A percentile compares a stretch with the other conserved stretches of the same genome.
Conservation (phyloP, 2,888 invertebrate species). For the Aproaerema taeniolella region DNA sequence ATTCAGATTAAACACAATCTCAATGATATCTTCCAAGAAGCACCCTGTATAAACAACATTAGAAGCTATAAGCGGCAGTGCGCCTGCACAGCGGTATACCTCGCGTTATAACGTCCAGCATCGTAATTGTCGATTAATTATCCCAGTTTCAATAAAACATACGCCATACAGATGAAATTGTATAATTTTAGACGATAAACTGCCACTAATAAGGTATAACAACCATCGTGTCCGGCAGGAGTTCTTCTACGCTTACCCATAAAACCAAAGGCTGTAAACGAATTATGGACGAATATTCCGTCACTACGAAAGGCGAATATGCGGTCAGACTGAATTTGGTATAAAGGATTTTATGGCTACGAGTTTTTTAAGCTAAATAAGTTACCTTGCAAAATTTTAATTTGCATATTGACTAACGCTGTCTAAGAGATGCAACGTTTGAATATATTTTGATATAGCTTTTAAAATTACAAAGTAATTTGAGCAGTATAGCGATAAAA, state of each 20-base stretch:
- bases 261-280: conserved; percentile 51
- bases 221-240: conserved; percentile 44
- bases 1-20: no score
- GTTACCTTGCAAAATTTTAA: no score
- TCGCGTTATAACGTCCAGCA: conserved; percentile 63
- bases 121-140: conserved; percentile 76
- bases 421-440: no score
- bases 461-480: no score
- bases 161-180: conserved; percentile 65
- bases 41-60: conserved; percentile 57
- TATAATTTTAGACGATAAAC: conserved; percentile 65
- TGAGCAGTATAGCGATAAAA: no score
- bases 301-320: conserved; percentile 39
- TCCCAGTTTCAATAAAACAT: conserved; percentile 72
- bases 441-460: no score
- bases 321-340: no score
- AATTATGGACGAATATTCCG: conserved; percentile 46
- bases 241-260: conserved; percentile 46
- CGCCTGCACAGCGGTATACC: conserved; percentile 64
- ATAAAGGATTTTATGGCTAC: no score
- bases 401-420: no score
- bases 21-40: no score
- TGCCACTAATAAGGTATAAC: conserved; percentile 63
- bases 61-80: conserved; percentile 34
- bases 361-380: no score